Evolutionary conservation across 2,797 vertebrate genomes (phyloP), one percentile per base, ranked within the genome.

Genomic region (Rhodeus uyekii): DNA sequence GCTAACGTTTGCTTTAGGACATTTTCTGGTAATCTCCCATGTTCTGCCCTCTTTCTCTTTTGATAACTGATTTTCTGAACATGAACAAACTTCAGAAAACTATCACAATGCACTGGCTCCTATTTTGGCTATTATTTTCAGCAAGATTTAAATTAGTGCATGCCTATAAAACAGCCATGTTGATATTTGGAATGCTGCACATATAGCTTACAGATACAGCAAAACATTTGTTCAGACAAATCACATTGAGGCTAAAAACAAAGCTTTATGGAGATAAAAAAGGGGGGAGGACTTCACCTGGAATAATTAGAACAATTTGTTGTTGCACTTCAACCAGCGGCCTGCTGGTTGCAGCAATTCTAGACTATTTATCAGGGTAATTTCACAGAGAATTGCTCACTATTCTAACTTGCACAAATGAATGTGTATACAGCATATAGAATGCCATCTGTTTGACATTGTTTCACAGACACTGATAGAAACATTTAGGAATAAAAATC

Each of bases 401-500:
- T 32, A 74, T 65, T 61, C 34, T 53, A 38, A 73, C 44, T 74
- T 48, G 55, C 38, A 61, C 38, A 42, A 44, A 39, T 61, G 61
- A 36, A 80, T 46, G 24, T 61, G n/a, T 50, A 65, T 10, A 36
- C 36, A 64, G 74, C 55, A 64, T 71, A 50, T 19, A 77, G 55
- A 71, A 50, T 34, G 38, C 63, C 63, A 82, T 82, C 63, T 82
- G 50, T 76, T 76, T 75, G 46, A 74, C 64, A 81, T 22, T 71
- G 53, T 63, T 29, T 67, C 19, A 65, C 63, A 68, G 46, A 68
- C 63, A 60, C 44, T 68, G 63, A 76, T 65, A 46, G 48, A 76
- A 53, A 58, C 10, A 60, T 76, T 76, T 58, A 60, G 36, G 16
- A 46, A 58, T 39, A 64, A 74, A 39, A 74, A 81, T 50, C 2